Base-by-base conservation (phyloP, 2,113 vertebrate genomes). In the Hoplias malabaricus region DNA sequence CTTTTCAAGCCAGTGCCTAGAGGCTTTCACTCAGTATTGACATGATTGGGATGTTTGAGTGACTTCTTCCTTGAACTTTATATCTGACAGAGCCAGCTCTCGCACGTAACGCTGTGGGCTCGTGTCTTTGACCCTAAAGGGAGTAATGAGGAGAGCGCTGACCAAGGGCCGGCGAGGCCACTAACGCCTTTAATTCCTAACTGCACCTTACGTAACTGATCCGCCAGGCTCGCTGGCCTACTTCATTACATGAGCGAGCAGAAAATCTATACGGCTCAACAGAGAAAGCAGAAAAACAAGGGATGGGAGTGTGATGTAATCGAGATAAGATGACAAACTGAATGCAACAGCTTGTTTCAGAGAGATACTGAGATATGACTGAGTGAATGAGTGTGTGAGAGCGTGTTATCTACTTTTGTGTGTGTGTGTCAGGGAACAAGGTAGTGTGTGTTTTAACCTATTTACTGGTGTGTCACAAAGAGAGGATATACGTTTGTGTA, bases 181-280 rank as follows among this genome's bases (percentile, higher is more conserved):
- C 34, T n/a, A 43, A 36, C 29, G 14, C 12, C 9, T 63, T 63
- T 63, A 33, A 36, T 71, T 63, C 31, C 38, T 42, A 57, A 69
- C 54, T 12, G 48, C 7, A 1, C 19, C 67, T 78, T 79, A 46
- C 46, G 16, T 48, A 85, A 80, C 66, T 74, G 25, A 69, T 81
- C 31, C 70, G 61, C 23, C 59, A 4, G 31, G 10, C 50, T 31
- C 2, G 11, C 80, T 80, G 57, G 69, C 50, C 36, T 66, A 59
- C 78, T 48, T 82, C 16, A 76, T 62, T 31, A 43, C 63, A 61
- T 77, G 61, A 79, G 65, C 5, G 65, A 50, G 81, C 68, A 57
- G 7, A 63, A 34, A 61, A 42, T 36, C 67, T 71, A 73, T 65
- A 54, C 16, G 67, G 79, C 72, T 14, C 34, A 3, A 57, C 16